phyloP scores from a whole-genome alignment of 2,888 invertebrate genomes.

The Tetheella fluctuosa region DNA sequence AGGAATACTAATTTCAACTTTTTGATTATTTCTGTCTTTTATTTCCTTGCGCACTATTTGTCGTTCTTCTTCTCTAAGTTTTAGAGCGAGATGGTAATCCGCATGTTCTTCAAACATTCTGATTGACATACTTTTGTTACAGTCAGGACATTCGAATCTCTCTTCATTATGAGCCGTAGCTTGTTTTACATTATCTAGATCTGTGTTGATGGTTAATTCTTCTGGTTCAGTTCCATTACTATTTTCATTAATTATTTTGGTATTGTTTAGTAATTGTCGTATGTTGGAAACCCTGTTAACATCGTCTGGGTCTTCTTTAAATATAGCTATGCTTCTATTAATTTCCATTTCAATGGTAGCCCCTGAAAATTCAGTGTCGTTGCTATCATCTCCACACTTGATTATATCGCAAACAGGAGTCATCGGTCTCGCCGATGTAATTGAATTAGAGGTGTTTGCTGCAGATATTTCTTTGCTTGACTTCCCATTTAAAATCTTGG shows the following conservation, averaged over 20 bases:
- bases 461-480: slow-evolving; percentile 19
- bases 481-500: slow-evolving; percentile 59
- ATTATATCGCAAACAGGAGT: slow-evolving; percentile 58
- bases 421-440: slow-evolving; percentile 33
- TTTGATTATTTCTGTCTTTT: slow-evolving; percentile 37
- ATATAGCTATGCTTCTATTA: slow-evolving; percentile 74
- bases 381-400: slow-evolving; percentile 65
- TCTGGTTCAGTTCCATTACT: slow-evolving; percentile 29
- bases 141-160: slow-evolving; percentile 84
- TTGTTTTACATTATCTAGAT: slow-evolving; percentile 17
- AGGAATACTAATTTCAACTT: slow-evolving; percentile 11
- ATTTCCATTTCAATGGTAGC: slow-evolving; percentile 79
- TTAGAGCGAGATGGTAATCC: slow-evolving; percentile 89
- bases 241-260: slow-evolving; percentile 34
- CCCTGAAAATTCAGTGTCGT: slow-evolving; percentile 70
- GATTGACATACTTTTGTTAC: slow-evolving; percentile 83
- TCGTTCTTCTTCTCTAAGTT: slow-evolving; percentile 85
- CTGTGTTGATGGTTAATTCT: slow-evolving; percentile 15
- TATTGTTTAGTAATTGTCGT: slow-evolving; percentile 60
- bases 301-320: slow-evolving; percentile 68
- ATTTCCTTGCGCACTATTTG: slow-evolving; percentile 53
- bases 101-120: slow-evolving; percentile 87
- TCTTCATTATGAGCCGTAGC: slow-evolving; percentile 31
- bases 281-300: slow-evolving; percentile 61
- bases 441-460: slow-evolving; percentile 12